Evolutionary conservation across 1,140 invertebrate species (phyloP), one percentile per base, ranked within the genome.

Genomic region (Apis florea): DNA sequence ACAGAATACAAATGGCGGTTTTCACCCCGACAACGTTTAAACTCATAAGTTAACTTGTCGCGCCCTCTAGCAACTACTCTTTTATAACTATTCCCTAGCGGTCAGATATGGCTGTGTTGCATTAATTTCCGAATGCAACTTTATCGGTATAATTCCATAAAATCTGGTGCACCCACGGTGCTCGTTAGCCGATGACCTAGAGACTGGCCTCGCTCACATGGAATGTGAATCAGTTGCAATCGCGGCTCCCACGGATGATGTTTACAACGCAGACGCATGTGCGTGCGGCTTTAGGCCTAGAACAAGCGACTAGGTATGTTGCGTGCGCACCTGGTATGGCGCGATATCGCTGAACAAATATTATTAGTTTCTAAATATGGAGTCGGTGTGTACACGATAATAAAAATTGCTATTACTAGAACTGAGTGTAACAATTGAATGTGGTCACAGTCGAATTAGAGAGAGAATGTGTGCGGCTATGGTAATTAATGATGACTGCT

Each of bases 181-280:
- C 63, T 80, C 75, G 82, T 86, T 86, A 86, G 71, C n/a, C 63
- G 83, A 87, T 69, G 76, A 83, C 76, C 83, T 80, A 85, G 83
- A 85, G 76, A 74, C 26, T 72, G 86, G 68, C 56, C 79, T 78
- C 86, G 79, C 69, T 40, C 56, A 58, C 67, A 40, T 61, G 80
- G 84, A 88, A 88, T 88, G 86, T 79, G 87, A 88, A 88, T 88
- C 80, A 84, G 78, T 70, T 71, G 83, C 53, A 59, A 59, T 53
- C 59, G 80, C 24, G 69, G 77, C 83, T 88, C 85, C 85, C 83
- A 85, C 83, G 83, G 76, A 73, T 83, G 73, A 85, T 85, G 83
- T 87, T 87, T 87, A 85, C 86, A 61, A 61, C 58, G 58, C 47
- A 19, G 49, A 19, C 56, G 69, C 51, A 69, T 67, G 83, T 69